A percentile compares a stretch with the other conserved stretches of the same genome.
Evolutionary conservation across 2,113 vertebrate genomes (phyloP).

Genomic region (Oryzias melastigma): DNA sequence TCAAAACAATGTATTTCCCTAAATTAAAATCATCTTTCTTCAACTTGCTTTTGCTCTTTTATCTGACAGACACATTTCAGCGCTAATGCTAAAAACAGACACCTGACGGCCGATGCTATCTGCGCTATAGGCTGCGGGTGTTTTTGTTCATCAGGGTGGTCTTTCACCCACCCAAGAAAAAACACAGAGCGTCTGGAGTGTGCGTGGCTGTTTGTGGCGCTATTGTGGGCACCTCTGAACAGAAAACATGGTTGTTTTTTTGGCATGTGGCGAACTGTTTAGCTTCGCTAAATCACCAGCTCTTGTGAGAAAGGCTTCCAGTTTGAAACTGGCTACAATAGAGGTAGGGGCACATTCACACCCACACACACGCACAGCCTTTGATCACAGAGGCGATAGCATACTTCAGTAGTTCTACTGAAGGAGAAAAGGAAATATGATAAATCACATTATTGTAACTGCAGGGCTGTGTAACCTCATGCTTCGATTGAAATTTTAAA

Average conservation of each 20-base stretch:
- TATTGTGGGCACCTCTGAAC: slow-evolving; percentile 15
- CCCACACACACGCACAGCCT: slow-evolving; percentile 47
- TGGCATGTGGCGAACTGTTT: slow-evolving; percentile 65
- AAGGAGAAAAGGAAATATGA: slow-evolving; percentile 54
- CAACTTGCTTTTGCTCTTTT: slow-evolving; percentile 12
- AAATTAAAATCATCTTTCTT: slow-evolving; percentile 28
- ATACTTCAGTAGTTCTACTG: slow-evolving; percentile 62
- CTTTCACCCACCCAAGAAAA: slow-evolving; percentile 31
- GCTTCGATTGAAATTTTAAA: slow-evolving; percentile 55
- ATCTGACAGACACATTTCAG: slow-evolving; percentile 46
- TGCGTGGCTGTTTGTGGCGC: slow-evolving; percentile 31
- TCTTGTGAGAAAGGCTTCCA: slow-evolving; percentile 55
- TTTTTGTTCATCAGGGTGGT: slow-evolving; percentile 65
- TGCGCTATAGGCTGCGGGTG: slow-evolving; percentile 30
- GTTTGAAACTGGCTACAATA: slow-evolving; percentile 57
- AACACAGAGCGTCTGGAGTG: slow-evolving; percentile 26
- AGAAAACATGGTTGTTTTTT: slow-evolving; percentile 38
- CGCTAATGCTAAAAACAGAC: slow-evolving; percentile 29
- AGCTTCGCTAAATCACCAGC: slow-evolving; percentile 59
- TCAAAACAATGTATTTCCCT: slow-evolving; percentile 9
- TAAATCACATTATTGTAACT: slow-evolving; percentile 64
- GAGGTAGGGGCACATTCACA: slow-evolving; percentile 66
- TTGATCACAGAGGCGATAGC: slow-evolving; percentile 61
- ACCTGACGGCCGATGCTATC: slow-evolving; percentile 52
- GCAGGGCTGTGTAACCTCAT: slow-evolving; percentile 41